Percentiles rank a stretch among this genome's conserved stretches.
These are phyloP conservation scores for Orthosia gracilis DNA, from an alignment of 2,888 invertebrate species.

Conservation along the genomic window DNA sequence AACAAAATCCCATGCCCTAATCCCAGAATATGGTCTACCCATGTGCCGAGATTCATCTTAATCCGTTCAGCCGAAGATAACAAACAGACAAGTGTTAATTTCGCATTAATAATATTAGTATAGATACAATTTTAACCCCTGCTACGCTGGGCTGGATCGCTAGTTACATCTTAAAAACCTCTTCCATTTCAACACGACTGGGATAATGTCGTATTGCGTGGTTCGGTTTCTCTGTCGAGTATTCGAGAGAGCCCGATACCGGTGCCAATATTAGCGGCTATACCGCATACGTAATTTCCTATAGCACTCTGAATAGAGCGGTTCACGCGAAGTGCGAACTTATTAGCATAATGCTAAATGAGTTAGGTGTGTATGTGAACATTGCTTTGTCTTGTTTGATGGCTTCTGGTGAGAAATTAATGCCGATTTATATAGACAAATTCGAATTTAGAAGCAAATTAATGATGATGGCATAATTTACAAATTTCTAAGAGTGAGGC, in stretches of 20 bases:
- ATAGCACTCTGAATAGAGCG: constrained; percentile 37
- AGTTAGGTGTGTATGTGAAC: constrained; percentile 27
- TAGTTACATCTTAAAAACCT: not conserved
- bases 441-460: not conserved
- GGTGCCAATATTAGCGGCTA: not conserved
- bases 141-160: not conserved
- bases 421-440: constrained; percentile 1
- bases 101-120: too few species aligned
- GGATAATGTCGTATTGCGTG: not conserved
- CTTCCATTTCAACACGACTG: not conserved
- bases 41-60: too few species aligned
- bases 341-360: constrained; percentile 60
- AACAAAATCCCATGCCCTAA: too few species aligned
- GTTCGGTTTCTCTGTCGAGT: not conserved
- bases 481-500: too few species aligned
- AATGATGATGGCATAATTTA: too few species aligned
- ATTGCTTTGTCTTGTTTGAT: constrained; percentile 23
- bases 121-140: not conserved
- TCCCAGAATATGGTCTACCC: too few species aligned
- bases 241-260: not conserved
- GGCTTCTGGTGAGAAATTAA: not conserved
- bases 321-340: constrained; percentile 30
- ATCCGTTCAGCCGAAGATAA: too few species aligned
- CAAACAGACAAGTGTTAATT: too few species aligned
- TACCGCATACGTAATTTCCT: constrained; percentile 20